A percentile compares a stretch with the other conserved stretches of the same genome.
These are phyloP conservation scores for Acleris holmiana DNA, from an alignment of 2,888 invertebrate species.

Conservation along the genomic window DNA sequence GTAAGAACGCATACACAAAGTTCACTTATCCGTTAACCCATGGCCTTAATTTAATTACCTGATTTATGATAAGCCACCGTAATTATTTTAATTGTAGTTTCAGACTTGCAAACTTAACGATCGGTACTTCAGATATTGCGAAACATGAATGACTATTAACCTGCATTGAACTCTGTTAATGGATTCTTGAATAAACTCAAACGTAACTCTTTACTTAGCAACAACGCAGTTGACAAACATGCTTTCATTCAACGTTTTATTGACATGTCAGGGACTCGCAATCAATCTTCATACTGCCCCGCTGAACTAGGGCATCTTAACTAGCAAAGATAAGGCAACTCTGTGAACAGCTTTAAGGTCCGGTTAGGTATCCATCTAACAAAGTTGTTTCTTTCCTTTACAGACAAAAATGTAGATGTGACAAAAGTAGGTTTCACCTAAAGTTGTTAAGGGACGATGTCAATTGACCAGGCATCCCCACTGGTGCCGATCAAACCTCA, in stretches of 20 bases:
- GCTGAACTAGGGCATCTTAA: conserved; percentile 38
- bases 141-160: conserved; percentile 66
- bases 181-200: conserved; percentile 61
- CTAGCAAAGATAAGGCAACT: conserved; percentile 54
- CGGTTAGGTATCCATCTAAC: conserved; percentile 50
- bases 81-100: neutral
- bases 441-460: conserved; percentile 75
- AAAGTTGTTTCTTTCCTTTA: conserved; percentile 68
- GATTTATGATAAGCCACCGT: conserved; percentile 38
- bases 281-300: conserved; percentile 43
- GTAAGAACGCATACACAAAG: neutral
- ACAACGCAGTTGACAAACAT: conserved; percentile 54
- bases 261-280: conserved; percentile 52
- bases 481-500: conserved; percentile 82
- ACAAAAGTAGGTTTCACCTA: conserved; percentile 62
- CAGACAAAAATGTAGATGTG: conserved; percentile 82
- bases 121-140: conserved; percentile 45
- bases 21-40: conserved; percentile 37
- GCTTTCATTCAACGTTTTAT: conserved; percentile 47
- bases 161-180: conserved; percentile 67
- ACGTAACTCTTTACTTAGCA: conserved; percentile 54
- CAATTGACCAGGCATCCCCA: conserved; percentile 81
- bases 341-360: conserved; percentile 57
- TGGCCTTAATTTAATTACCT: conserved; percentile 49
- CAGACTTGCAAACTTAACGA: conserved; percentile 6